Evolutionary conservation across 2,797 vertebrate species (phyloP).

Genomic region (Chrosomus eos): DNA sequence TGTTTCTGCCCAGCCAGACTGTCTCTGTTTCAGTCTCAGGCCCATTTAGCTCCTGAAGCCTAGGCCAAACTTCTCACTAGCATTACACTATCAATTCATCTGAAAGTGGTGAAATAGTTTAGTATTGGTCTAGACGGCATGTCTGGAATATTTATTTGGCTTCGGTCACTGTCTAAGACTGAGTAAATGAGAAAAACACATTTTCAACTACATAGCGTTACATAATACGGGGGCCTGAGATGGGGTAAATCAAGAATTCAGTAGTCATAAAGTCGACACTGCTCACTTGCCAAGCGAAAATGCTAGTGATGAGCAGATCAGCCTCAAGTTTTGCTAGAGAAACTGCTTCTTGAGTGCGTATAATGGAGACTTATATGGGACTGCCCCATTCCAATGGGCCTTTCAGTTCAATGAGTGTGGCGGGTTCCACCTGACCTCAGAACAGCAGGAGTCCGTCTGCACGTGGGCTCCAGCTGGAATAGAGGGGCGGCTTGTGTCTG

Average conservation of each 20-base stretch:
- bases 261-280: conserved; percentile 8
- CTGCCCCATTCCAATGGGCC: conserved; percentile 33
- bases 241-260: conserved; percentile 21
- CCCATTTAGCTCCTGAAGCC: conserved; percentile 42
- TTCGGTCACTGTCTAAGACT: conserved; percentile 17
- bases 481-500: conserved; percentile 37
- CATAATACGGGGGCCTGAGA: conserved; percentile 10
- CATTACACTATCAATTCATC: conserved; percentile 50
- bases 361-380: conserved; percentile 16
- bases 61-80: conserved; percentile 31
- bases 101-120: conserved; percentile 37
- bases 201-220: conserved; percentile 13
- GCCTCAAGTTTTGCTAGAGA: conserved; percentile 23
- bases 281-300: conserved; percentile 18
- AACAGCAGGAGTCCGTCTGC: conserved; percentile 56
- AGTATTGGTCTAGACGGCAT: conserved; percentile 30
- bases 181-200: conserved; percentile 44
- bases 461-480: conserved; percentile 71
- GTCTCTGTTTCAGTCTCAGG: conserved; percentile 47
- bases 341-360: conserved; percentile 18
- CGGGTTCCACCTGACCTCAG: conserved; percentile 57
- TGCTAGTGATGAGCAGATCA: conserved; percentile 6
- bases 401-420: conserved; percentile 28
- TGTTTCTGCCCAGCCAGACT: conserved; percentile 42
- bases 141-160: conserved; percentile 47